Evolutionary conservation across 2,888 invertebrate genomes (phyloP), one percentile per base, ranked within the genome.

Genomic region (Drosophila tripunctata): DNA sequence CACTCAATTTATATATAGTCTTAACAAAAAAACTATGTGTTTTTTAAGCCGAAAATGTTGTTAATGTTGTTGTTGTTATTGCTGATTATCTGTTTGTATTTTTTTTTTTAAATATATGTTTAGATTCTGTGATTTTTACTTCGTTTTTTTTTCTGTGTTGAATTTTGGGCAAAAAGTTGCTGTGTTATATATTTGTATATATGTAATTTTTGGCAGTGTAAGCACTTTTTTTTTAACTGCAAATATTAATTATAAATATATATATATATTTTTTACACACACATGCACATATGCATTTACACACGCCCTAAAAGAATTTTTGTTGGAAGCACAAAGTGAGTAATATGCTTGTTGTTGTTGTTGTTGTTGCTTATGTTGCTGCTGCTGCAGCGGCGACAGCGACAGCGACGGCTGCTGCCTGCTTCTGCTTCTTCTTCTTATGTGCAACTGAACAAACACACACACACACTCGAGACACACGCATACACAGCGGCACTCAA

Each of bases 301-400:
- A 65, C 76, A 77, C 75, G 73, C 77, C 77, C 77, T 68, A 68
- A 83, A 77, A 75, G 70, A 76, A 79, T 79, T 78, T n/a, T 64
- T 68, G 61, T 55, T 75, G 55, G 68, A 63, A 54, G 61, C 67
- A 70, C 67, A 70, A 56, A 78, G 52, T 76, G 77, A 75, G 73
- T 74, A 76, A 70, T 74, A 55, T 78, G 60, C 45, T 41, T 66
- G 61, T 50, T 68, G 41, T 67, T 68, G 27, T 57, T 77, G 48
- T 14, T 72, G 43, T 17, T 63, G 54, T 10, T 27, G 24, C n/a
- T 27, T 27, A 10, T 10, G 7, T 27, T 27, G 27, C 10, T 6
- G 47, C 30, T n/a, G 36, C 51, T 0, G 54, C 47, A 19, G 56
- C 50, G 48, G 47, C 52, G 50, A 60, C 54, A 15, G 63, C 47